Base-by-base conservation (phyloP, 1,140 invertebrate species). In the Zaprionus capensis region DNA sequence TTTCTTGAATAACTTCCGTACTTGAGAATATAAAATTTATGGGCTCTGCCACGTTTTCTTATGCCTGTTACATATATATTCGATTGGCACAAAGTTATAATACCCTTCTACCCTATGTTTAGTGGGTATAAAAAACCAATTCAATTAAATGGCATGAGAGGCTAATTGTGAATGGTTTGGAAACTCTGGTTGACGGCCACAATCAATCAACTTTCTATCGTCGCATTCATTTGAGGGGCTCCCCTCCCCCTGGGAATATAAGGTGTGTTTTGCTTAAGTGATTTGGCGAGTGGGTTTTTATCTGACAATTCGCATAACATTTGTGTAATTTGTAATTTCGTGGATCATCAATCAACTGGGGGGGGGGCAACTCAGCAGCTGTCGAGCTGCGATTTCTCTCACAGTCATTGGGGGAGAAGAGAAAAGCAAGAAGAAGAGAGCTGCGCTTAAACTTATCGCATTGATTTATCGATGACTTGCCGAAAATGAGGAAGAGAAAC, bases 321-420 rank as follows among this genome's bases (percentile, higher is more conserved):
- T 82, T 90, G 79, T 90, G 81, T 90, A 90, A 90, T 90, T 90
- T 90, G 85, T 90, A 90, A 90, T 90, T 90, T 90, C 58, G 76
- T 74, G 79, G 66, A 90, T 90, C 85, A 90, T 90, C 85, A 90
- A 90, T 90, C 85, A 90, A 70, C 74, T 78, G 80, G 88, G 15
- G 15, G 38, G 38, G 38, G 38, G 1, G 15, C 15, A 41, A 17
- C 6, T 46, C n/a, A 7, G 74, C 84, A 81, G 83, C 80, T 87
- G 84, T 83, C 72, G 80, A 62, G 34, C 71, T 73, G 80, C 72
- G 84, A 82, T 86, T 86, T 77, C 49, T 62, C 73, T 62, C 41
- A 51, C 24, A 28, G 46, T 65, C 62, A 65, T 65, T 22, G 15
- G 12, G 20, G 5, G 1, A 38, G 14, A 38, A 38, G 12, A 15